A percentile compares a stretch with the other conserved stretches of the same genome.
Evolutionary conservation across 2,113 vertebrate species (phyloP).

Genomic region (Hypomesus transpacificus): DNA sequence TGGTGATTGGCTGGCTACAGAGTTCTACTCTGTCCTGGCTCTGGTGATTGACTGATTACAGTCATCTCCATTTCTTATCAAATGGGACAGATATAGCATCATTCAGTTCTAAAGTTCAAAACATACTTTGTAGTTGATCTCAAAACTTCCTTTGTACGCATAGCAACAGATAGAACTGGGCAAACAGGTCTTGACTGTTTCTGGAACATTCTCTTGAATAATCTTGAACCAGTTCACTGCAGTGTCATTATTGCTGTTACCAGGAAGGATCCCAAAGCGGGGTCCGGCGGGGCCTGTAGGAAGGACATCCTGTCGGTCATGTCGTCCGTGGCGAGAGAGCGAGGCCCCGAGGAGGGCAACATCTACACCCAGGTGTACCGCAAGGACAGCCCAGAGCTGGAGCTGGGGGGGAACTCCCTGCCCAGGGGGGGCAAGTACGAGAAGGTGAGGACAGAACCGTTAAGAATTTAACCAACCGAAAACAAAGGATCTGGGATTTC

Average conservation of each 20-base stretch:
- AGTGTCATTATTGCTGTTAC: not conserved
- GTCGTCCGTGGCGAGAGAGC: constrained; percentile 73
- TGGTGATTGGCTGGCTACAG: no score
- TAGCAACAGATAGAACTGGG: no score
- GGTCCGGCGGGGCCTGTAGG: constrained; percentile 36
- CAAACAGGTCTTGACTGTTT: no score
- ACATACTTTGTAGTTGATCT: no score
- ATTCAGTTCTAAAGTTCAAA: no score
- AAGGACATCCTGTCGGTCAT: constrained; percentile 69
- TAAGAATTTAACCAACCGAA: not conserved
- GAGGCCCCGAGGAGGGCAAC: constrained; percentile 75
- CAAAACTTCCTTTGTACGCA: no score
- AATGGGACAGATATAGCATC: not conserved
- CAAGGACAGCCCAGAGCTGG: constrained; percentile 81
- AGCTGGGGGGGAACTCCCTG: constrained; percentile 90
- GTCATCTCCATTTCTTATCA: not conserved
- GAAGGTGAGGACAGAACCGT: constrained; percentile 74
- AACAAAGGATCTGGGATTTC: no score
- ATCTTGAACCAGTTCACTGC: not conserved
- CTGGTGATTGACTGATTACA: not conserved
- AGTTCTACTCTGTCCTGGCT: not conserved
- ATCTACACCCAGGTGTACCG: constrained; percentile 81
- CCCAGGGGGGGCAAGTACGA: constrained; percentile 88
- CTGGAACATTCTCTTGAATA: not conserved
- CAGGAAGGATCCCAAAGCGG: constrained; percentile 79